Percentiles rank a stretch among this genome's conserved stretches.
Conservation (phyloP, 2,888 invertebrate genomes). For the Crepidodera aurea region DNA sequence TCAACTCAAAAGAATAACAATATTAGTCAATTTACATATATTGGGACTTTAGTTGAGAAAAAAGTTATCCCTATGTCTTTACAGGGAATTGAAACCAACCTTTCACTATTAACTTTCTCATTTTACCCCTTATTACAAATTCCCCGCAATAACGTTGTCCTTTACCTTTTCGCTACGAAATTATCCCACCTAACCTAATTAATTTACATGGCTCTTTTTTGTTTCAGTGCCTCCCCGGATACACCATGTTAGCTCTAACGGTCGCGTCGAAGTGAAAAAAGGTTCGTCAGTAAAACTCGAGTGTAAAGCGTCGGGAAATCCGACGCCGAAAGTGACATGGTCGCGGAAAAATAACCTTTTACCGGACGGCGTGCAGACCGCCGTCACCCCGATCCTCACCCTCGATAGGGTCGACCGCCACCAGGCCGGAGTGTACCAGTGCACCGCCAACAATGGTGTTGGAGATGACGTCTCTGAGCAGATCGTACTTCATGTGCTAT, state of each 20-base stretch:
- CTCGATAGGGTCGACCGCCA: slow-evolving; percentile 70
- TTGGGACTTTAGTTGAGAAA: too few relatives aligned
- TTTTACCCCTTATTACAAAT: too few relatives aligned
- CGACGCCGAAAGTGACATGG: slow-evolving; percentile 65
- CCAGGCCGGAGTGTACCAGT: slow-evolving; percentile 71
- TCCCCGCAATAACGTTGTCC: background rate
- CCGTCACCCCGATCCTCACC: slow-evolving; percentile 67
- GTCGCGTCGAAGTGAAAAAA: slow-evolving; percentile 70
- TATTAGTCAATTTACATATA: too few relatives aligned
- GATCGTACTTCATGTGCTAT: slow-evolving; percentile 70
- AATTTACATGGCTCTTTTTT: slow-evolving; percentile 30
- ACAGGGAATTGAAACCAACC: too few relatives aligned
- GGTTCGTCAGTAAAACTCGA: slow-evolving; percentile 63
- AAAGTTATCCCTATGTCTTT: too few relatives aligned
- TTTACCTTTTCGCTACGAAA: background rate
- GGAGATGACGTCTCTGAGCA: slow-evolving; percentile 69
- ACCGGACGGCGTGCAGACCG: slow-evolving; percentile 69
- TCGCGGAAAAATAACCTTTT: slow-evolving; percentile 65
- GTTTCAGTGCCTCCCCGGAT: slow-evolving; percentile 71
- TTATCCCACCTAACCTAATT: background rate
- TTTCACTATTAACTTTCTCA: too few relatives aligned
- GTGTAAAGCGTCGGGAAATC: slow-evolving; percentile 65
- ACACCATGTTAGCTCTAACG: slow-evolving; percentile 69
- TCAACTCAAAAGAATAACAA: too few relatives aligned
- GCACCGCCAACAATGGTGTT: slow-evolving; percentile 70